Evolutionary conservation across 2,888 invertebrate genomes (phyloP).

Genomic region (Mactromeris polynyma): DNA sequence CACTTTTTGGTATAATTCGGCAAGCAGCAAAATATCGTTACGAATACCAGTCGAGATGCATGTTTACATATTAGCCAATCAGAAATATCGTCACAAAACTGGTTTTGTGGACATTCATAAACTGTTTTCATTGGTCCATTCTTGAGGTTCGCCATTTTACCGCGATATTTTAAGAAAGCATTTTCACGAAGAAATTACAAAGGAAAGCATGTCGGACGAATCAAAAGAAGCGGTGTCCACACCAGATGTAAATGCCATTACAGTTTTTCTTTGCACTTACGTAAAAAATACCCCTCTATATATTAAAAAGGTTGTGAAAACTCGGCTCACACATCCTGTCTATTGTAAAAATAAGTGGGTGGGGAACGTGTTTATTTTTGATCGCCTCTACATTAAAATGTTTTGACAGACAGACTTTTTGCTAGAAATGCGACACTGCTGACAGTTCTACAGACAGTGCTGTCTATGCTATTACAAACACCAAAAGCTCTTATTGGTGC

Average conservation of each 20-base stretch:
- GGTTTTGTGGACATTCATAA: neutral
- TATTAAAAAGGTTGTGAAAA: neutral
- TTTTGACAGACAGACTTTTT: no score
- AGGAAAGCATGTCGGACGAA: slow-evolving; percentile 78
- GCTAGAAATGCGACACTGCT: no score
- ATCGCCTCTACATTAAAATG: neutral
- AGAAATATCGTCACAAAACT: neutral
- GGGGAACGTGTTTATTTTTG: slow-evolving; percentile 15
- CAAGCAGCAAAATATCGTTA: neutral
- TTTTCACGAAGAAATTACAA: slow-evolving; percentile 17
- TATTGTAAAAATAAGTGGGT: slow-evolving; percentile 32
- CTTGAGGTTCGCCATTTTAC: slow-evolving; percentile 80
- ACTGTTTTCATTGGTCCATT: slow-evolving; percentile 75
- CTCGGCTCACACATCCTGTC: neutral
- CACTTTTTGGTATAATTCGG: neutral
- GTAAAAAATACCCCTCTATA: neutral
- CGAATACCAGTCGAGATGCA: slow-evolving; percentile 2
- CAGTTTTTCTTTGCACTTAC: neutral
- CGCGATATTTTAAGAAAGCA: slow-evolving; percentile 78
- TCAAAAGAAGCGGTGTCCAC: slow-evolving; percentile 59
- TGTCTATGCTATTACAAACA: no score
- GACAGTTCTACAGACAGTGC: no score
- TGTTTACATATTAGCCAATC: slow-evolving; percentile 19
- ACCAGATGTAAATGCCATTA: slow-evolving; percentile 66
- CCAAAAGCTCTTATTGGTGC: no score